Evolutionary conservation across 2,113 vertebrate species (phyloP), one percentile per base, ranked within the genome.

Genomic region (Myrmophylax atrothorax): DNA sequence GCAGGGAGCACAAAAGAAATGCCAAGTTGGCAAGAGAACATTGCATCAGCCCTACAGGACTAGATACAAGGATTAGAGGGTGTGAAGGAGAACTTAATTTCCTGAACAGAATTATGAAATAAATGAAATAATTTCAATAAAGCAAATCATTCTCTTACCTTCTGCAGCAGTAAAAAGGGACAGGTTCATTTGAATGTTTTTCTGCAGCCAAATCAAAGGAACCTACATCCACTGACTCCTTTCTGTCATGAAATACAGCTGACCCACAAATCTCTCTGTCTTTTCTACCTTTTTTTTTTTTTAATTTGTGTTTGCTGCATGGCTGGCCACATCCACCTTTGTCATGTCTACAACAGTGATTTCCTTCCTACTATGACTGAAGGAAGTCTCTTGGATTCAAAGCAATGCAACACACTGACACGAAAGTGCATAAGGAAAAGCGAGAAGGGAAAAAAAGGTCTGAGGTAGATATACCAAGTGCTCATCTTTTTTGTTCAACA

Each of bases 251-350:
- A 92, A 97, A 96, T 26, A 93, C 84, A 84, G 59, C 38, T 94
- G 93, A 97, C 95, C 95, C 94, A 96, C 92, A 97, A 95, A 97
- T 68, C 90, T 95, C 94, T 76, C 88, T 91, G 83, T 31, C 93
- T 94, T 79, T 69, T 59, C 84, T 94, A 90, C 73, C 50, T 62
- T 74, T 64, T 88, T 89, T 92, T 96, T 92, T 86, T 76, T 94
- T 87, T 66, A 82, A 93, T 84, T 84, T 97, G 92, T 80, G 42
- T 97, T 97, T 97, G 94, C 95, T 96, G 97, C 97, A 96, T 96
- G 96, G 91, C 96, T 97, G 93, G 89, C 82, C 97, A 97, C 96
- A 97, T 96, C 97, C 79, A 97, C 96, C 96, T 97, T 90, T 94
- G 95, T 94, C 97, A 97, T 80, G 78, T 90, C 96, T 96, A 85